A percentile compares a stretch with the other conserved stretches of the same genome.
These are phyloP conservation scores for Anguilla anguilla DNA, from an alignment of 2,797 vertebrate species.

Conservation along the genomic window DNA sequence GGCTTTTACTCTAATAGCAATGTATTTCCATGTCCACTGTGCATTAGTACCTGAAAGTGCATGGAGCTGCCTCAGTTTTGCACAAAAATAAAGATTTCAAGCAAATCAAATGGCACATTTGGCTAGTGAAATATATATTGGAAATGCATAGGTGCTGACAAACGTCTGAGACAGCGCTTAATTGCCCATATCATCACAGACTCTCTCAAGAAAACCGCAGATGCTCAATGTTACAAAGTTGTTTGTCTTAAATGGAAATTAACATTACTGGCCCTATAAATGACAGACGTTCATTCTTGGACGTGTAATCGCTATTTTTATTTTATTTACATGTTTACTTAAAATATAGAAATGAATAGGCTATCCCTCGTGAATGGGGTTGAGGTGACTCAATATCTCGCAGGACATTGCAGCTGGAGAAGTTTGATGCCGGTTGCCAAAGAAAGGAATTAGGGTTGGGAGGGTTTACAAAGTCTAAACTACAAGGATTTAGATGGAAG, in stretches of 20 bases:
- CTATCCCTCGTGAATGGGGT: background rate
- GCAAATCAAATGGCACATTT: background rate
- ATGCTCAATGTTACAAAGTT: background rate
- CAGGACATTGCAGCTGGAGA: background rate
- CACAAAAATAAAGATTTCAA: too few relatives aligned
- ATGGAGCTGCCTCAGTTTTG: too few relatives aligned
- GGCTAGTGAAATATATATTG: background rate
- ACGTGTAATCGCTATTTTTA: too few relatives aligned
- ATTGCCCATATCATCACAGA: background rate
- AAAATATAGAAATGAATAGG: background rate
- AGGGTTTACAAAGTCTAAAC: background rate
- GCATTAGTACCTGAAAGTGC: too few relatives aligned
- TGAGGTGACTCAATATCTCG: background rate
- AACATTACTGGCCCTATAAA: too few relatives aligned
- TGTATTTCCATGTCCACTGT: too few relatives aligned
- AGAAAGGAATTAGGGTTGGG: background rate
- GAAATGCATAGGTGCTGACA: background rate
- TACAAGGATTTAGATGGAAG: background rate
- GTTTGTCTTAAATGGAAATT: too few relatives aligned
- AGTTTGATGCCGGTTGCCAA: background rate
- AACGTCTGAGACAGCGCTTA: background rate
- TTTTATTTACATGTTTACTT: too few relatives aligned
- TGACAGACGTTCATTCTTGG: too few relatives aligned
- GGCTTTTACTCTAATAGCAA: too few relatives aligned
- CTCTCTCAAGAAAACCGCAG: background rate